Evolutionary conservation across 2,888 invertebrate species (phyloP).

Genomic region (Melolontha melolontha): DNA sequence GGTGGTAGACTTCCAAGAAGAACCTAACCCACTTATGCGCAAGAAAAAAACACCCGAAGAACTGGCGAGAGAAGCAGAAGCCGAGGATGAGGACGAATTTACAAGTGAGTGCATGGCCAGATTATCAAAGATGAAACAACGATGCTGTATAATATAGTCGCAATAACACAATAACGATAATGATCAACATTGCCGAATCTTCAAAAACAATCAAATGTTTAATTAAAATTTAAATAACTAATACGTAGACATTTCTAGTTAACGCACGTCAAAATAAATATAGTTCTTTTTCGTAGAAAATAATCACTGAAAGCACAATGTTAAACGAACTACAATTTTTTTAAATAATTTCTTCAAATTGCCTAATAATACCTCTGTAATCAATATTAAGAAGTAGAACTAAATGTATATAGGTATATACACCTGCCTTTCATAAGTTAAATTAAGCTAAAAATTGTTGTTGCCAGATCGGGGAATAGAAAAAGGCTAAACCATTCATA

Average conservation of each 20-base stretch:
- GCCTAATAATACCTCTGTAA: too few relatives aligned
- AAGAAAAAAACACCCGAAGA: slow-evolving; percentile 99
- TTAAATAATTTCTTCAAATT: too few relatives aligned
- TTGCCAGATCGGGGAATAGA: not conserved
- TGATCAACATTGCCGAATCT: slow-evolving; percentile 16
- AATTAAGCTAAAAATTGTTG: slow-evolving; percentile 7
- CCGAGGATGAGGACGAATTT: slow-evolving; percentile 95
- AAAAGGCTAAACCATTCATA: too few relatives aligned
- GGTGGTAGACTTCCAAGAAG: slow-evolving; percentile 86
- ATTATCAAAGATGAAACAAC: slow-evolving; percentile 58
- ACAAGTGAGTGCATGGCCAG: slow-evolving; percentile 80
- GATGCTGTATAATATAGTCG: slow-evolving; percentile 60
- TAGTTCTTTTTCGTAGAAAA: too few relatives aligned
- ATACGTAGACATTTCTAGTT: not conserved
- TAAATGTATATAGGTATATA: too few relatives aligned
- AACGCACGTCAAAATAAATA: too few relatives aligned
- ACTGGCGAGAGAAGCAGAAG: slow-evolving; percentile 95
- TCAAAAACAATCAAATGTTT: slow-evolving; percentile 19
- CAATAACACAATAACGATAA: not conserved
- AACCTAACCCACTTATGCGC: slow-evolving; percentile 94
- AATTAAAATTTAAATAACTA: slow-evolving; percentile 4
- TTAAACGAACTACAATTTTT: too few relatives aligned
- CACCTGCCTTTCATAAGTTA: not conserved
- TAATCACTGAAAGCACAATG: too few relatives aligned
- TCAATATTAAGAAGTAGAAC: too few relatives aligned